Conservation (phyloP, 2,888 invertebrate genomes). For the Tuta absoluta region DNA sequence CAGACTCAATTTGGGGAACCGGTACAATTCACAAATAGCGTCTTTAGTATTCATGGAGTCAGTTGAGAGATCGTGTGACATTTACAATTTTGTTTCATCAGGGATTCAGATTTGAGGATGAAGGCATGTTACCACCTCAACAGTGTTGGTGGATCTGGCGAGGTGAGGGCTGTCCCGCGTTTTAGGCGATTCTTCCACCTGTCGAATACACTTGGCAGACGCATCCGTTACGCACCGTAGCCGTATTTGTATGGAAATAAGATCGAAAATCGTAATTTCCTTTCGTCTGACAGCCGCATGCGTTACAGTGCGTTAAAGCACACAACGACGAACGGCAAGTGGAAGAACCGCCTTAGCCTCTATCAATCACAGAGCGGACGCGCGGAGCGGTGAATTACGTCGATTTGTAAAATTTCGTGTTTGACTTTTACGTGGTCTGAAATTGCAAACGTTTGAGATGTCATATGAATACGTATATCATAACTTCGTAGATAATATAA, state of each 20-base stretch:
- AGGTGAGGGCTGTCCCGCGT: background rate
- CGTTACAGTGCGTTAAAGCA: no score
- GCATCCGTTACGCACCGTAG: no score
- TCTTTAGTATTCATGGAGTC: conserved; percentile 79
- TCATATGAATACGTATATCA: background rate
- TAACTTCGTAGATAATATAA: no score
- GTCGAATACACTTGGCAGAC: no score
- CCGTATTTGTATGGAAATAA: no score
- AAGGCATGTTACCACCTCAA: conserved; percentile 40
- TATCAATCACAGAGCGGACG: conserved; percentile 48
- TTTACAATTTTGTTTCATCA: conserved; percentile 80
- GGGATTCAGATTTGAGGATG: conserved; percentile 76
- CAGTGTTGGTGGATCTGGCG: conserved; percentile 36
- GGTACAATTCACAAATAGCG: conserved; percentile 73
- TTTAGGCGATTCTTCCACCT: no score
- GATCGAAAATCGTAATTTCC: no score
- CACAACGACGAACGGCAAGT: no score
- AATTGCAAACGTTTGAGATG: conserved; percentile 18
- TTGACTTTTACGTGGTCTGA: conserved; percentile 38
- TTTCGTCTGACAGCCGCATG: no score
- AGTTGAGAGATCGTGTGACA: conserved; percentile 70
- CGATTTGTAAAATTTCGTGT: conserved; percentile 52
- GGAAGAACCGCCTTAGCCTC: conserved; percentile 39
- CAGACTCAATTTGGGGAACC: conserved; percentile 69
- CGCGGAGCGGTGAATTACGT: conserved; percentile 43